phyloP scores from a whole-genome alignment of 1,140 invertebrate species.

The Protaetia brevitarsis region DNA sequence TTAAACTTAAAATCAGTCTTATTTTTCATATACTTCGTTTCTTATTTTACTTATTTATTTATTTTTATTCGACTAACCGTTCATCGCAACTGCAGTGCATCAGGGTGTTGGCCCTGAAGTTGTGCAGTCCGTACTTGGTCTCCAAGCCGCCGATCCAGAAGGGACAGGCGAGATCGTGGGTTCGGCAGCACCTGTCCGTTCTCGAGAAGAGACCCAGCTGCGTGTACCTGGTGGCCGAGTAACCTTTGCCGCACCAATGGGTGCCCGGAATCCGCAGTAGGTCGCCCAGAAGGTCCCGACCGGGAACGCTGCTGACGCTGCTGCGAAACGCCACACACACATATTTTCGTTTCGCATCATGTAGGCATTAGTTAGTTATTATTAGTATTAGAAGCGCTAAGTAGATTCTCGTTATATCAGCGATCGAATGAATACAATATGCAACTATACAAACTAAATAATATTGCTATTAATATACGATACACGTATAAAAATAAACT shows the following conservation, averaged over 20 bases:
- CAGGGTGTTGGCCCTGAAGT: constrained; percentile 79
- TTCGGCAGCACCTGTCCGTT: constrained; percentile 79
- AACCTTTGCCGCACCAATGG: constrained; percentile 84
- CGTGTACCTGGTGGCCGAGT: constrained; percentile 67
- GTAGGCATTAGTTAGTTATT: too few species aligned
- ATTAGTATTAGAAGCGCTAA: too few species aligned
- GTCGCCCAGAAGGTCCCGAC: constrained; percentile 56
- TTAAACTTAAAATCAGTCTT: too few species aligned
- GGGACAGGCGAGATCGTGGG: constrained; percentile 78
- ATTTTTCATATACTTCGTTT: too few species aligned
- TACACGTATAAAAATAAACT: too few species aligned
- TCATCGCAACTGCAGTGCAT: constrained; percentile 87
- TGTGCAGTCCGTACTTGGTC: constrained; percentile 76
- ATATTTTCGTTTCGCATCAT: too few species aligned
- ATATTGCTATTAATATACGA: too few species aligned
- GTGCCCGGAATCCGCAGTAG: constrained; percentile 74
- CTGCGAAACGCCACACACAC: not conserved
- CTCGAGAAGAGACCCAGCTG: constrained; percentile 73
- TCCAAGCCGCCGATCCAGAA: constrained; percentile 75
- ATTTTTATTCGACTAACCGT: constrained; percentile 73
- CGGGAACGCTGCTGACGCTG: constrained; percentile 30
- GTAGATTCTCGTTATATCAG: too few species aligned
- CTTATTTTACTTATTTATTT: too few species aligned
- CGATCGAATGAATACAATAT: too few species aligned
- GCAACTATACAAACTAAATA: too few species aligned